Base-by-base conservation (phyloP, 2,113 vertebrate genomes). In the Datnioides undecimradiatus region DNA sequence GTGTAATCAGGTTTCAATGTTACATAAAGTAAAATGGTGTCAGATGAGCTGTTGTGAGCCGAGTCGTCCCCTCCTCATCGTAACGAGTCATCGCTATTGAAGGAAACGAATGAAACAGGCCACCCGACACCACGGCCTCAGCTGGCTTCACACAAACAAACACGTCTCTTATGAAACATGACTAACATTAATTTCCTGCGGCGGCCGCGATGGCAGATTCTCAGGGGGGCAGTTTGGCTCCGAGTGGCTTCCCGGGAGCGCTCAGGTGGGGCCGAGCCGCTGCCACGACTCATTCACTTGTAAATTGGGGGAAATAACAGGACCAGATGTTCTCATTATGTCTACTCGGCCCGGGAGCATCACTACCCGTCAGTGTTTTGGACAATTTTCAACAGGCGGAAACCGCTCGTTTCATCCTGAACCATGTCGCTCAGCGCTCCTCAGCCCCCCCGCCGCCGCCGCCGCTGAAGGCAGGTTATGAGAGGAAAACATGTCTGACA, bases 241-340 rank as follows among this genome's bases (percentile, higher is more conserved):
- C 2, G 29, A 65, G 68, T 1, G 45, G 19, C 67, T 68, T 46
- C 73, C 67, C 9, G 38, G 25, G 63, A 69, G 25, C 49, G 2
- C 25, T 82, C 86, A 75, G 82, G 79, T 54, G 78, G 55, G 34
- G 64, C 66, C 52, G 48, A 62, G 70, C 43, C 16, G 60, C 45
- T 14, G 64, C 51, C 29, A 40, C 38, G 38, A 77, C 79, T 84
- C 84, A 79, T 80, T 86, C 73, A n/a, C 66, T 65, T 51, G 62
- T 73, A 82, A 86, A 86, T 81, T 79, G 84, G 75, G 13, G 57
- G 54, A 84, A 82, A 87, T 79, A 65, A 82, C 79, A 57, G 66
- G 52, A 63, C 31, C 78, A 84, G 79, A 82, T 87, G 82, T 77
- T 76, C 41, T 80, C 54, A 76, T 87, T 79, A 75, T 89, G 76